Percentiles rank a stretch among this genome's conserved stretches.
These are phyloP conservation scores for Orthosia cruda DNA, from an alignment of 2,888 invertebrate genomes.

Conservation along the genomic window DNA sequence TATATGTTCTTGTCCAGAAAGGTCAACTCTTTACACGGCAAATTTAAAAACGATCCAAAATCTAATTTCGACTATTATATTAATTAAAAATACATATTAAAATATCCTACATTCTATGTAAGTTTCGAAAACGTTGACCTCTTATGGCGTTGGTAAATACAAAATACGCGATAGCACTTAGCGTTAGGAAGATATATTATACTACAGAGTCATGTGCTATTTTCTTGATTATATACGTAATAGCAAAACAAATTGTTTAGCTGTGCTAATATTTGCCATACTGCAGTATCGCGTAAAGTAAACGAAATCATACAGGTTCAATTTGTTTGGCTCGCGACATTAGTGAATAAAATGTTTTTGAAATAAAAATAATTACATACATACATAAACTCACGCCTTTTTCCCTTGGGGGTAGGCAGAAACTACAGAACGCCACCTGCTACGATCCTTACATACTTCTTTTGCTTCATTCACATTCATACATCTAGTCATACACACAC, in stretches of 20 bases:
- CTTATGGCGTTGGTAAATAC: neutral
- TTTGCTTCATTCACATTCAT: too few species aligned
- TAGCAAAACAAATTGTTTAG: conserved; percentile 18
- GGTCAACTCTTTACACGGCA: neutral
- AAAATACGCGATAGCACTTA: neutral
- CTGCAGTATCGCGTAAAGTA: neutral
- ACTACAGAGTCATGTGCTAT: conserved; percentile 4
- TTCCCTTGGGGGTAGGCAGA: too few species aligned
- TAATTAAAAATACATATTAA: neutral
- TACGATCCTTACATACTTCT: too few species aligned
- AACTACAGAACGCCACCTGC: too few species aligned
- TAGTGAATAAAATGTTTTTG: too few species aligned
- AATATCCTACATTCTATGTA: neutral
- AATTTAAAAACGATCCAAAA: neutral
- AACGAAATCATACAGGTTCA: neutral
- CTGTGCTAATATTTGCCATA: conserved; percentile 17
- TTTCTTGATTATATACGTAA: conserved; percentile 13
- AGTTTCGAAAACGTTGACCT: neutral
- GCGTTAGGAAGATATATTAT: conserved; percentile 5
- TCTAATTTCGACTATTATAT: neutral
- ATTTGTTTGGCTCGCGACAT: neutral
- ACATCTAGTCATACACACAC: too few species aligned
- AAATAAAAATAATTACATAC: too few species aligned
- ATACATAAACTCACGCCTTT: too few species aligned
- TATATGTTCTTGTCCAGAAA: too few species aligned